Base-by-base conservation (phyloP, 2,113 vertebrate species). In the Larimichthys polyactis region DNA sequence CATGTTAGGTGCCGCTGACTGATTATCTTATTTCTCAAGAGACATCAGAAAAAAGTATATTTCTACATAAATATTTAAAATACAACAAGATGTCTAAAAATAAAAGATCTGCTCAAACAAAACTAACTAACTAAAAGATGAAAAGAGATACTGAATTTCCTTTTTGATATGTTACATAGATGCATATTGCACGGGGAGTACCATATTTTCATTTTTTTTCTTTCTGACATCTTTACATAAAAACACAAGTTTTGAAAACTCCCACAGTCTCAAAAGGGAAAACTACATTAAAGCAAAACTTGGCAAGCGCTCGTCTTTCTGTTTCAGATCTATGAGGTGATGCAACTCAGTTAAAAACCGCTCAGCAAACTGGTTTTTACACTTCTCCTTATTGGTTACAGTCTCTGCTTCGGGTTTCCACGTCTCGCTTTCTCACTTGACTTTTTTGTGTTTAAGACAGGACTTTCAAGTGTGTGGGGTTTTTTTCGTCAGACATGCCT, bases 311-410 rank as follows among this genome's bases (percentile, higher is more conserved):
- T 65, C 0, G 0, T 8, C 12, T 89, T 84, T 89, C 75, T 73
- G 65, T 89, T 90, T 93, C 66, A 64, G 7, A 76, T 24, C 67
- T 27, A 49, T 9, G 16, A 10, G 48, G 1, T 80, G 78, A 82
- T 70, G 79, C n/a, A 87, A 84, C 58, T 54, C 19, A 2, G 5
- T 57, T 36, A 9, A 65, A 36, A 79, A 20, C 49, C 20, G 2
- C 44, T 64, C 1, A 1, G 44, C 73, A 52, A 58, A 85, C 71
- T 20, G 62, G 44, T 78, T 84, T 69, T 78, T 15, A 29, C 51
- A 69, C 75, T 84, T 88, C 68, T 74, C 24, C 40, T 76, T 73
- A 27, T 19, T 49, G 11, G 11, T 22, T 0, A 1, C 10, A 2
- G 49, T 36, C 9, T 48, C 36, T 32, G 11, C 14, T 12, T 55